phyloP scores from a whole-genome alignment of 2,797 vertebrate genomes.

The Spinibarbus caldwelli region DNA sequence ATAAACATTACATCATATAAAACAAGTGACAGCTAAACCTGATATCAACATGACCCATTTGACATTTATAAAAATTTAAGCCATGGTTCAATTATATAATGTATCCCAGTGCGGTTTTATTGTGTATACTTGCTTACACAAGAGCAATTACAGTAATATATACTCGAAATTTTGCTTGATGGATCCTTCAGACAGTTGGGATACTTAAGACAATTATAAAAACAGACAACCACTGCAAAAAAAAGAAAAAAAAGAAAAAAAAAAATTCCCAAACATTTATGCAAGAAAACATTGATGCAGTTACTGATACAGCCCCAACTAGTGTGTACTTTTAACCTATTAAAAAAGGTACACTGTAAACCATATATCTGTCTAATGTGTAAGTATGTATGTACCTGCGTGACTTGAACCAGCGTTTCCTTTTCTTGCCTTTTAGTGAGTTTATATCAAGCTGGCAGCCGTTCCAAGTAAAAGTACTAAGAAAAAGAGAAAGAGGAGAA shows the following conservation, averaged over 20 bases:
- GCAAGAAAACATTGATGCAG: background rate
- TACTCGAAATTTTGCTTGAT: background rate
- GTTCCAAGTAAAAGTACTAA: constrained; percentile 71
- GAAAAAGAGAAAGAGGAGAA: constrained; percentile 67
- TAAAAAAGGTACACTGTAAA: background rate
- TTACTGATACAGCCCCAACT: background rate
- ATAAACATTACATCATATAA: background rate
- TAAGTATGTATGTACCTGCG: constrained; percentile 84
- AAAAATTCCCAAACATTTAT: too few species aligned
- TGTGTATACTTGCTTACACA: background rate
- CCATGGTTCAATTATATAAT: background rate
- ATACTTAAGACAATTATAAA: background rate
- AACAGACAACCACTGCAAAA: background rate
- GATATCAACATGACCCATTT: background rate
- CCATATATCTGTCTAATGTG: background rate
- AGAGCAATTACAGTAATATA: background rate
- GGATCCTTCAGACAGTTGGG: background rate
- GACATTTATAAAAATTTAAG: background rate
- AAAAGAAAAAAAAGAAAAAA: background rate
- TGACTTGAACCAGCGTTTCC: constrained; percentile 81
- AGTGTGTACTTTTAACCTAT: background rate
- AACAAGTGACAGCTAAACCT: background rate
- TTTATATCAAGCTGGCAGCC: constrained; percentile 61
- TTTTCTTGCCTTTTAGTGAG: constrained; percentile 75
- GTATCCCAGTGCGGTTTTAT: background rate